Percentiles rank a stretch among this genome's conserved stretches.
Evolutionary conservation across 1,140 invertebrate genomes (phyloP).

Genomic region (Tetraneura akinire): DNA sequence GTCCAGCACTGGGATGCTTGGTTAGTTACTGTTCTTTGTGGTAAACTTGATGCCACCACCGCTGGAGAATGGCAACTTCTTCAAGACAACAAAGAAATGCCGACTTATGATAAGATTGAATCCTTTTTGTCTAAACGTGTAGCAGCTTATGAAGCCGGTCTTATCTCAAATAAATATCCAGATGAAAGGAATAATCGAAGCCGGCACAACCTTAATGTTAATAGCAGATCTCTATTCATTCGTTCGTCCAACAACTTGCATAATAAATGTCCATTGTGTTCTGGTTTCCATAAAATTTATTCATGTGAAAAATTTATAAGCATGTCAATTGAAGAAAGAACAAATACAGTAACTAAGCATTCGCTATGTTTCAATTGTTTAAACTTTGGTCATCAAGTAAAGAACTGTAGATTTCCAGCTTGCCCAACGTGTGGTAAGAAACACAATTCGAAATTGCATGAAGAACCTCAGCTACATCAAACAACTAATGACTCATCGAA

Average conservation of each 20-base stretch:
- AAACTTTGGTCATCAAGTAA: neutral
- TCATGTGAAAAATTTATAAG: neutral
- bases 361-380: neutral
- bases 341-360: neutral
- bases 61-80: neutral
- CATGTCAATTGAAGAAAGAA: neutral
- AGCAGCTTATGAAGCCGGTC: neutral
- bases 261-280: neutral
- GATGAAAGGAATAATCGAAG: neutral
- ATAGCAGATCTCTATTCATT: neutral
- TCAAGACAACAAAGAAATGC: neutral
- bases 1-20: neutral
- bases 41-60: neutral
- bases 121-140: neutral
- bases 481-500: too few relatives aligned
- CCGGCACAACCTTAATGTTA: neutral
- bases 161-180: neutral
- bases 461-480: neutral
- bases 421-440: neutral
- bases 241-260: neutral
- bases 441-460: constrained; percentile 3
- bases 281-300: neutral
- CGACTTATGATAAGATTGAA: neutral
- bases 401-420: neutral
- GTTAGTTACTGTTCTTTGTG: too few relatives aligned